Conservation (phyloP, 2,797 vertebrate genomes). For the Gallinago solitaria region DNA sequence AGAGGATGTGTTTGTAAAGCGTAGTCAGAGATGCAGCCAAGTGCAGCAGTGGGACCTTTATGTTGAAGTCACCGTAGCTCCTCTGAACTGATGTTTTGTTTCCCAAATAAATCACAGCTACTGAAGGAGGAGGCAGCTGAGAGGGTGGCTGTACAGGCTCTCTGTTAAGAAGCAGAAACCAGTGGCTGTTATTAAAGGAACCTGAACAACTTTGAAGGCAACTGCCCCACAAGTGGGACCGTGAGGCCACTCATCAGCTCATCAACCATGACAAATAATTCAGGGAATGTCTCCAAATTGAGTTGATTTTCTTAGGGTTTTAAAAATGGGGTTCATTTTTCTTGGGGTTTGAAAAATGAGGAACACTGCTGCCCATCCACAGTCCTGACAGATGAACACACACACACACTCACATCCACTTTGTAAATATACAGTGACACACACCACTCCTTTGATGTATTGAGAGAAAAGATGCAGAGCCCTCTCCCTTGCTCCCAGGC, state of each 20-base stretch:
- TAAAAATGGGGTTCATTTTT: background rate
- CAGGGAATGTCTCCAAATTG: background rate
- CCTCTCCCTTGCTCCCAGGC: background rate
- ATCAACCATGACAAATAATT: background rate
- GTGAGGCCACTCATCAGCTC: background rate
- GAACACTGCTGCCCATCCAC: background rate
- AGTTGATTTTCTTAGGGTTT: background rate
- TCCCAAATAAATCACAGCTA: slow-evolving; percentile 31
- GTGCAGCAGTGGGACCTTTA: background rate
- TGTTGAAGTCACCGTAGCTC: background rate
- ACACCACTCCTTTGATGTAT: rapidly evolving
- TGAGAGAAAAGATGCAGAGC: background rate
- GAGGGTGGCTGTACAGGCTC: background rate
- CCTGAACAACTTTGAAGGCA: background rate
- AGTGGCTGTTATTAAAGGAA: background rate
- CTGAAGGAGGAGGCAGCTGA: background rate
- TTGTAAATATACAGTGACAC: background rate
- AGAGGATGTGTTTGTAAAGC: background rate
- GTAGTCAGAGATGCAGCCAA: background rate
- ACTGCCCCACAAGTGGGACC: background rate
- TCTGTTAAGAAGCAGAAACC: slow-evolving; percentile 11
- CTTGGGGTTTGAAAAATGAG: background rate
- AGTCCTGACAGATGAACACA: background rate
- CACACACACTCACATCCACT: background rate
- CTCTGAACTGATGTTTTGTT: slow-evolving; percentile 17